Evolutionary conservation across 2,888 invertebrate genomes (phyloP).

Genomic region (Priocnemis perturbator): DNA sequence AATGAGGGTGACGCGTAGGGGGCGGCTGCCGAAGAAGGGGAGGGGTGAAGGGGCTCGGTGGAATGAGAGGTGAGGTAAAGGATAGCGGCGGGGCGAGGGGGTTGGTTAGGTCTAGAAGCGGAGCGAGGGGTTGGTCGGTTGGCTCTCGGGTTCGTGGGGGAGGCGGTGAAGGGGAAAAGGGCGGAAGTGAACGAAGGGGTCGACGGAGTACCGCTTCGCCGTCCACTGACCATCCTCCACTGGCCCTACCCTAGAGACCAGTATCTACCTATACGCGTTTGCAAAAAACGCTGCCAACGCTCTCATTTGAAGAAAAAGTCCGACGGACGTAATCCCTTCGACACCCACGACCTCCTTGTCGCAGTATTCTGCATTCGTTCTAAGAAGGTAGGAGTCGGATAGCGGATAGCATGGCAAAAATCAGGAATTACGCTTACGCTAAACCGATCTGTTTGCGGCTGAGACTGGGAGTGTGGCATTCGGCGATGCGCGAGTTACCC

Average conservation of each 20-base stretch:
- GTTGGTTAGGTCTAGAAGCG: not conserved
- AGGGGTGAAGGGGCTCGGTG: constrained; percentile 20
- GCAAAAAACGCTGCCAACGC: constrained; percentile 41
- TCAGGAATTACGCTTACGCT: constrained; percentile 10
- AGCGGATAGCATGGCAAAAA: too few relatives aligned
- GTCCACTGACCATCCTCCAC: constrained; percentile 67
- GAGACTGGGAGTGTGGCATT: too few relatives aligned
- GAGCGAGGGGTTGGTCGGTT: constrained; percentile 44
- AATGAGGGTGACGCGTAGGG: constrained; percentile 71
- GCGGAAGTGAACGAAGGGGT: constrained; percentile 52
- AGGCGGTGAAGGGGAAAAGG: constrained; percentile 38
- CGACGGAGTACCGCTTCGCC: constrained; percentile 56
- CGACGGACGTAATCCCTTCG: too few relatives aligned
- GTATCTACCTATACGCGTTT: constrained; percentile 37
- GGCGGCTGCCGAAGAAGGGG: constrained; percentile 6
- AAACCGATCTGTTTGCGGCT: too few relatives aligned
- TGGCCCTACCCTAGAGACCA: constrained; percentile 33
- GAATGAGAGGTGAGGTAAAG: constrained; percentile 19
- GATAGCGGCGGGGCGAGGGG: not conserved
- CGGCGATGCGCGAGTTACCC: too few relatives aligned
- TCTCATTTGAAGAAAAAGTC: not conserved
- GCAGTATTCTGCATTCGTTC: constrained; percentile 17
- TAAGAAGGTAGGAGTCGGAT: constrained; percentile 15
- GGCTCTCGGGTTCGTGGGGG: constrained; percentile 28
- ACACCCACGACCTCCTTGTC: not conserved